A percentile compares a stretch with the other conserved stretches of the same genome.
Evolutionary conservation across 2,113 vertebrate species (phyloP).

Genomic region (Ammodytes marinus): DNA sequence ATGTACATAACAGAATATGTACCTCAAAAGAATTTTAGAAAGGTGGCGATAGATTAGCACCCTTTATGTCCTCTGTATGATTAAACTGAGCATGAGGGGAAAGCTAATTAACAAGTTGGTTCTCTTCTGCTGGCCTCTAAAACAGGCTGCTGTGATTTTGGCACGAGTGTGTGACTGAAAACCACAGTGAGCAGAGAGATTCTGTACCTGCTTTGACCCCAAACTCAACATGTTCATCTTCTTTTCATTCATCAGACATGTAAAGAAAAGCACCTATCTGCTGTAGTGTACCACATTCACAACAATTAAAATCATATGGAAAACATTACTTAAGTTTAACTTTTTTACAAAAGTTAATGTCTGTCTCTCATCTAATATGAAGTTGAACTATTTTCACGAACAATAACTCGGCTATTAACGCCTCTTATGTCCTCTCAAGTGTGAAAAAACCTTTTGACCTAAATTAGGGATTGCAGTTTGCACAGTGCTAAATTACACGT

Average conservation of each 20-base stretch:
- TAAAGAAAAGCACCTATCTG: background rate
- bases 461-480: background rate
- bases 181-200: slow-evolving; percentile 71
- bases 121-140: slow-evolving; percentile 49
- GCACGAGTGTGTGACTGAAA: slow-evolving; percentile 72
- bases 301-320: background rate
- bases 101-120: slow-evolving; percentile 75
- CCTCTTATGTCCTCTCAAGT: background rate
- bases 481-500: background rate
- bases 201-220: slow-evolving; percentile 47
- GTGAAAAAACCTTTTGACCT: slow-evolving; percentile 8
- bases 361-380: background rate
- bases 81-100: slow-evolving; percentile 27
- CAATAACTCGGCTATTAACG: slow-evolving; percentile 8
- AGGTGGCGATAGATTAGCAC: slow-evolving; percentile 18
- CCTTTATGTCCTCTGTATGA: slow-evolving; percentile 14
- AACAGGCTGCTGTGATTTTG: slow-evolving; percentile 62
- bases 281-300: slow-evolving; percentile 17
- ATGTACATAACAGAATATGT: slow-evolving; percentile 13
- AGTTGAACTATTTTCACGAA: background rate
- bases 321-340: background rate
- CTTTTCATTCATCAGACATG: slow-evolving; percentile 38
- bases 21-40: slow-evolving; percentile 38
- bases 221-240: slow-evolving; percentile 22
- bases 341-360: background rate